Evolutionary conservation across 2,113 vertebrate genomes (phyloP).

Genomic region (Ahaetulla prasina): DNA sequence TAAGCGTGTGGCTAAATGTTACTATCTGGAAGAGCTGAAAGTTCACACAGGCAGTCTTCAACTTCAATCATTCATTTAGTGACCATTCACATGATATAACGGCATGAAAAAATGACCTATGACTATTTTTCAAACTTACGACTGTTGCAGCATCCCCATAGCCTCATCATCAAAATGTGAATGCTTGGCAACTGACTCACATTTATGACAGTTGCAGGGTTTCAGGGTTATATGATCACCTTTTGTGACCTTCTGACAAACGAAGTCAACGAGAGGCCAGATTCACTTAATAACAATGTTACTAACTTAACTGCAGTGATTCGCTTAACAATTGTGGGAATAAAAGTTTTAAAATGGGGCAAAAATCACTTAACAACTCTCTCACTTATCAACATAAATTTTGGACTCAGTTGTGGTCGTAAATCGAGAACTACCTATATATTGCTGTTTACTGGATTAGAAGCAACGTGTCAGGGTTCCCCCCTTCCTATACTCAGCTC

Average conservation of each 20-base stretch:
- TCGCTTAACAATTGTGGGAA: not conserved
- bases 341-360: not conserved
- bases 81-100: not conserved
- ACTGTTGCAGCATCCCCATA: not conserved
- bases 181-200: not conserved
- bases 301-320: not conserved
- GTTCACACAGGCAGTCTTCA: conserved; percentile 1
- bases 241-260: not conserved
- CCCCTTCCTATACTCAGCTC: too few species aligned
- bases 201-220: not conserved
- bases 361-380: not conserved
- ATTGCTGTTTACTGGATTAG: conserved; percentile 23
- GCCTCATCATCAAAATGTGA: not conserved
- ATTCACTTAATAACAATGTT: not conserved
- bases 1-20: not conserved
- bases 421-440: not conserved
- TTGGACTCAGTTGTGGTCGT: not conserved
- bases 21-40: not conserved
- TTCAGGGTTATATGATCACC: not conserved
- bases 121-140: not conserved
- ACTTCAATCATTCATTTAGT: not conserved
- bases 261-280: not conserved
- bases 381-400: not conserved
- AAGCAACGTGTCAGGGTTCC: not conserved
- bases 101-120: not conserved